Base-by-base conservation (phyloP, 2,797 vertebrate genomes). In the Zenarchopterus dispar region DNA sequence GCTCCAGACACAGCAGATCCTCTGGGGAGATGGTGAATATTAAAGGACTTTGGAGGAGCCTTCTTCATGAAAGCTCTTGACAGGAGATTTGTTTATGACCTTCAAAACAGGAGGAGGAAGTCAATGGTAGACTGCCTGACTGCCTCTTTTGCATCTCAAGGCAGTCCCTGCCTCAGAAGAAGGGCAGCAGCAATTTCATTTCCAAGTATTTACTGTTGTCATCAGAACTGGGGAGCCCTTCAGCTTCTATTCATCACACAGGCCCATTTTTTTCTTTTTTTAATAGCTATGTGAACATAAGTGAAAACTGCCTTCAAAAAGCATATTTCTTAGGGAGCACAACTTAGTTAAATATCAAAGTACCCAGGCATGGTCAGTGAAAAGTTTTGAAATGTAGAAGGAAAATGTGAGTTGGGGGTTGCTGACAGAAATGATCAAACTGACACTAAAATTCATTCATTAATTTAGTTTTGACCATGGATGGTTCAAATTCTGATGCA, bases 71-170 rank as follows among this genome's bases (percentile, higher is more conserved):
- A 77, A 57, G 70, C 77, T 80, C 79, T 77, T 85, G 85, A 88
- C 82, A 81, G 73, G 62, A 82, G 82, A 87, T 89, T 87, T 89
- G 90, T 91, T 91, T 86, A 89, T 90, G 85, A 90, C 87, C 87
- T 85, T 84, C 82, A 88, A 70, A 85, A 81, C 70, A 70, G 57
- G 59, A 77, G 59, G 64, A 75, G 60, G 77, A 66, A 80, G 82
- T 83, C 78, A 78, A 80, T 77, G 77, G 88, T 86, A 59, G 67
- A n/a, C 75, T 59, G n/a, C n/a, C 53, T 23, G 61, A 62, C 68
- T 47, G 60, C 51, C 57, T 84, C 56, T 71, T 87, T 81, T 86
- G 82, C 86, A 83, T 83, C 69, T 73, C 70, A 75, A 75, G 79
- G 72, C 56, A 60, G 28, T 26, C 42, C 17, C 24, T 21, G 23